Base-by-base conservation (phyloP, 2,888 invertebrate genomes). In the Cataglyphis albicans region DNA sequence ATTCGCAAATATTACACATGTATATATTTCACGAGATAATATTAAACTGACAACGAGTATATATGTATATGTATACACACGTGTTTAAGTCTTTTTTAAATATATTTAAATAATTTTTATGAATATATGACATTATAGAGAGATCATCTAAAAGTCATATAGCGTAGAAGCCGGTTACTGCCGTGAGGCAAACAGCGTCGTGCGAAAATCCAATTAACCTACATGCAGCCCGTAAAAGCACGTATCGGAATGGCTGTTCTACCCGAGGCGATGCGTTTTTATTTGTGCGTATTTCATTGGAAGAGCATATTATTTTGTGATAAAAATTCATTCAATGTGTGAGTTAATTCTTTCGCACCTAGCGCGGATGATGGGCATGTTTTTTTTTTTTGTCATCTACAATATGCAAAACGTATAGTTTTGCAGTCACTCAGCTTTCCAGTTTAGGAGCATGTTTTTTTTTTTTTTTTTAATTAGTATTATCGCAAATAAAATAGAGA, bases 161-260 rank as follows among this genome's bases (percentile, higher is more conserved):
- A 12, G 52, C 6, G n/a, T 15, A 6, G 67, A 80, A 67, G 59
- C 59, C 10, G 70, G 70, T 82, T 59, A 75, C 61, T 29, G 59
- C 15, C 44, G 12, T 38, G 18, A n/a, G 32, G 35, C 38, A 25
- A 32, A 67, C 29, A 55, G 63, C 76, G 41, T 57, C 15, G 48
- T 41, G 55, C 32, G 70, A 80, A 81, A 86, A 88, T 80, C 63
- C 84, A 88, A 88, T 88, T 86, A 88, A 86, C 81, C 81, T 64
- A 72, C 41, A 59, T 52, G 81, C 72, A 35, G 67, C 32, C 59
- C 18, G 72, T 78, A 78, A 84, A 72, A 59, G 67, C 59, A 61
- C 59, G 25, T 55, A 73, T 73, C 21, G 63, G 25, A 38, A 4
- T 48, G 75, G 18, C 48, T 67, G 52, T 9, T 57, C 48, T 82